phyloP scores from a whole-genome alignment of 1,140 invertebrate species.

The Catajapyx aquilonaris region DNA sequence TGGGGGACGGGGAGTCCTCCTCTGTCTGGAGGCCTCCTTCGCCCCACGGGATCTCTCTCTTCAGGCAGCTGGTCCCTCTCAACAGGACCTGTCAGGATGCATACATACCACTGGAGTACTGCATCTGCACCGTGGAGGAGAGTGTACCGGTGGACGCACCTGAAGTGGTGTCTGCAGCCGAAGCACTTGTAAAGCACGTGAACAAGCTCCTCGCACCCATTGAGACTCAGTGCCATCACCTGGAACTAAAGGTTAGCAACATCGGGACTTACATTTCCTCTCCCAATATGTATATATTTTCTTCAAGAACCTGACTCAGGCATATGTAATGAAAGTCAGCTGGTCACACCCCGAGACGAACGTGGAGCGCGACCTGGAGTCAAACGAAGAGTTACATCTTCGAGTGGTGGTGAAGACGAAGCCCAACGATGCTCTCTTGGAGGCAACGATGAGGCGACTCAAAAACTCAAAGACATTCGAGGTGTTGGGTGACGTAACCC shows the following conservation, averaged over 20 bases:
- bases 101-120: too few species aligned
- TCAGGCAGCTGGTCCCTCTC: too few species aligned
- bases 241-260: too few species aligned
- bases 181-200: constrained; percentile 7
- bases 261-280: too few species aligned
- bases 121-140: too few species aligned
- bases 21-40: too few species aligned
- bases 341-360: not conserved
- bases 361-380: not conserved
- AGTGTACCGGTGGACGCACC: too few species aligned
- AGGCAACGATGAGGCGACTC: constrained; percentile 14
- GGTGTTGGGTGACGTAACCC: constrained; percentile 13
- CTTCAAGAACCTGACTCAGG: constrained; percentile 15
- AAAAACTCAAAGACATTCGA: constrained; percentile 12
- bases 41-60: too few species aligned
- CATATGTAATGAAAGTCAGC: constrained; percentile 12
- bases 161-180: too few species aligned
- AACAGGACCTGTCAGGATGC: too few species aligned
- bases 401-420: constrained; percentile 15
- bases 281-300: too few species aligned
- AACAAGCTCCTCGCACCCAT: constrained; percentile 6
- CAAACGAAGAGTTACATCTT: constrained; percentile 12
- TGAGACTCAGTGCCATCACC: not conserved
- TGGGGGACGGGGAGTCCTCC: too few species aligned
- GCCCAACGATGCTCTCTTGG: constrained; percentile 16